Evolutionary conservation across 2,113 vertebrate species (phyloP), one percentile per base, ranked within the genome.

Genomic region (Pogonocichla stellata): DNA sequence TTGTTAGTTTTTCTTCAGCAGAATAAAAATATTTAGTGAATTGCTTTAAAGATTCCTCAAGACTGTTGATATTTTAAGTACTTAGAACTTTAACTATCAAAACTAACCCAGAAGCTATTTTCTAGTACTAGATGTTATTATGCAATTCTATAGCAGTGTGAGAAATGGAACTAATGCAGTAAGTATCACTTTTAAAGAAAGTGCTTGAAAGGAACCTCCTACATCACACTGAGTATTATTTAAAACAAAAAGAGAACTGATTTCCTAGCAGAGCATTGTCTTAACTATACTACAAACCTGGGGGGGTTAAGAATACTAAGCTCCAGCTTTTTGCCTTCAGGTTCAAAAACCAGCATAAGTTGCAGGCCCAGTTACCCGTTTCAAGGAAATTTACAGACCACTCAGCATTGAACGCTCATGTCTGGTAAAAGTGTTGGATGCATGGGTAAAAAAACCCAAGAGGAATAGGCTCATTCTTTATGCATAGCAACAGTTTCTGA

Each of bases 21-120:
- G 96, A 98, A 98, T 98, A 95, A 98, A 98, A 98, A 96, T 97
- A 97, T 96, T 98, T 97, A 97, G 97, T 96, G 98, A 98, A 97
- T 97, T 97, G 96, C 92, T 98, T 97, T 74, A 96, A 93, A 92
- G 93, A 97, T 97, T 97, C 94, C 90, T 96, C 96, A 97, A 97
- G 97, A 97, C 95, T 96, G 91, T 26, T 94, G 97, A 97, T 98
- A 97, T 87, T 94, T 94, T 88, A 96, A 90, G 90, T 93, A 90
- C 96, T 97, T 95, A 97, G 88, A 97, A 95, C 93, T 98, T 97
- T 90, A 97, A 92, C 94, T 97, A 98, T 93, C 93, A 96, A 97
- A 98, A 95, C 2, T 93, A 97, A 97, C 70, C 85, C 72, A 26
- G 86, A 97, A 91, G 81, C 75, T 94, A 86, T 94, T 96, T 95